A percentile compares a stretch with the other conserved stretches of the same genome.
Conservation (phyloP, 1,140 invertebrate genomes). For the Drosophila nigromelanica region DNA sequence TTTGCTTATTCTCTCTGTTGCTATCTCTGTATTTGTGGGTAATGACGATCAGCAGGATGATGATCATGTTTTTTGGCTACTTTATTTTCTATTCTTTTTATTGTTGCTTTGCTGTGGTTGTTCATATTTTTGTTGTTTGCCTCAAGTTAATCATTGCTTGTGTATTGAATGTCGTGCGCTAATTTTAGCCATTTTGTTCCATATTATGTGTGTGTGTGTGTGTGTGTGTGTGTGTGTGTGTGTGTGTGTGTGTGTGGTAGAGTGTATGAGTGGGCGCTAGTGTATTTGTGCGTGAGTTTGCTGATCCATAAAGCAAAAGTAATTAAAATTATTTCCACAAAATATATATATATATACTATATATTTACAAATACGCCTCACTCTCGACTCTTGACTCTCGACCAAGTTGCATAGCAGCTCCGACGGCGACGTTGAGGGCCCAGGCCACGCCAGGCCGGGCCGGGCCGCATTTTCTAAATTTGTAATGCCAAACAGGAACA, state of each 20-base stretch:
- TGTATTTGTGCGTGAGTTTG: slow-evolving; percentile 41
- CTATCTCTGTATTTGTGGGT: slow-evolving; percentile 16
- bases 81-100: slow-evolving; percentile 72
- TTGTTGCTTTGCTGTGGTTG: slow-evolving; percentile 33
- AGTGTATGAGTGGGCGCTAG: not conserved
- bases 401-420: not conserved
- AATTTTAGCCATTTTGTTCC: slow-evolving; percentile 83
- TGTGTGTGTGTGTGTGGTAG: slow-evolving; percentile 21
- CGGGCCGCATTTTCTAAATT: slow-evolving; percentile 81
- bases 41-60: slow-evolving; percentile 36
- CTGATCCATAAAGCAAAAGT: slow-evolving; percentile 78
- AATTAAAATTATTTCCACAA: slow-evolving; percentile 81
- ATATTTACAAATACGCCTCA: slow-evolving; percentile 6
- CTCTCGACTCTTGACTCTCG: slow-evolving; percentile 1
- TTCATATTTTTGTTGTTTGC: slow-evolving; percentile 76
- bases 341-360: slow-evolving; percentile 27
- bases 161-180: slow-evolving; percentile 83
- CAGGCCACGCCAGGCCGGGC: slow-evolving; percentile 35
- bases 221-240: slow-evolving; percentile 9
- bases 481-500: slow-evolving; percentile 74
- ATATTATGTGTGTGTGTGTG: slow-evolving; percentile 56
- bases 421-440: too few relatives aligned
- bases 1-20: not conserved
- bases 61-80: slow-evolving; percentile 63
- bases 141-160: slow-evolving; percentile 80